Base-by-base conservation (phyloP, 2,797 vertebrate genomes). In the Borostomias antarcticus region DNA sequence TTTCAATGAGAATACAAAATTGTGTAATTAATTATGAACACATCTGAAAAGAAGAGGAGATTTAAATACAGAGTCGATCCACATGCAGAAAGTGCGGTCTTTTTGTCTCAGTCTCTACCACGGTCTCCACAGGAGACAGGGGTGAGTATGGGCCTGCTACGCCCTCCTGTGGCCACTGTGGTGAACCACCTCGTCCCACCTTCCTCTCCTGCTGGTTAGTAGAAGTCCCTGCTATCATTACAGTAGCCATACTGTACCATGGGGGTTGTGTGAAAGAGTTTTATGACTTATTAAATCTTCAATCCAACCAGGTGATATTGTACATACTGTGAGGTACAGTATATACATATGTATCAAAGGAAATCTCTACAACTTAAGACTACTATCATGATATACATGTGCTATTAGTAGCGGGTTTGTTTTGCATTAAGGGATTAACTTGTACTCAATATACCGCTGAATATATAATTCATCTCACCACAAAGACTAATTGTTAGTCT, bases 131-230 rank as follows among this genome's bases (percentile, higher is more conserved):
- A 78, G 71, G 76, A 74, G 79, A 17, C 70, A 47, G 78, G 58
- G 62, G 69, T 85, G 81, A 83, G 73, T 15, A 84, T 75, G 73
- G 86, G 83, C 72, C 86, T 88, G 88, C 86, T 89, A 84, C 90
- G 92, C 91, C 91, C 91, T 88, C 92, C 78, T 90, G 91, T 93
- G 92, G 91, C 75, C 86, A 83, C 67, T 74, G 40, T 28, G 17
- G 75, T 73, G 71, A 88, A 83, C 79, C 70, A 83, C 75, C 7
- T 29, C 58, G 60, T 76, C 73, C 65, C 70, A 69, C 58, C 76
- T n/a, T 83, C 63, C 64, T 58, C 50, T 64, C 32, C 50, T 23
- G 10, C 23, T n/a, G n/a, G n/a, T n/a, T n/a, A n/a, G n/a, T n/a
- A n/a, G n/a, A n/a, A n/a, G n/a, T n/a, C n/a, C n/a, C n/a, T n/a